Conservation (phyloP, 2,113 vertebrate species). For the Phalacrocorax brasilianus region DNA sequence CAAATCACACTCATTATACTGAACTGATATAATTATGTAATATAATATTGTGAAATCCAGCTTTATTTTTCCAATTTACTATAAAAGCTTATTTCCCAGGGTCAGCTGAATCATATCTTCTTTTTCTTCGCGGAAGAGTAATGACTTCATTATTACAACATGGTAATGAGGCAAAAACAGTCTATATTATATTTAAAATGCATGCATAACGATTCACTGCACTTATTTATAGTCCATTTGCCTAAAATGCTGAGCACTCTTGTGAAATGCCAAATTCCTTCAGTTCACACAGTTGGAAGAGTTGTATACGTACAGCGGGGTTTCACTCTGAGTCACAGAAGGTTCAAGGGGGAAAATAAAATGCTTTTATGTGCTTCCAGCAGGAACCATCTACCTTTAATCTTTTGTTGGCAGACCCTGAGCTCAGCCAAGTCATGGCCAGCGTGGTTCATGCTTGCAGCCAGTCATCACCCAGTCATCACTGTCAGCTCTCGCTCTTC, state of each 20-base stretch:
- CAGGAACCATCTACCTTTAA: not conserved
- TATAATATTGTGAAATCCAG: constrained; percentile 17
- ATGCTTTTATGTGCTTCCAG: not conserved
- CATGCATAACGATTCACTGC: not conserved
- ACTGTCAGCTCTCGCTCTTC: accelerated
- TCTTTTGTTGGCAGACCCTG: not conserved
- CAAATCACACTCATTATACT: not conserved
- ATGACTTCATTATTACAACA: not conserved
- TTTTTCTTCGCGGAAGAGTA: not conserved
- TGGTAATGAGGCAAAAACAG: not conserved
- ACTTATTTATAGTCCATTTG: not conserved
- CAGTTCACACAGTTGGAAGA: not conserved
- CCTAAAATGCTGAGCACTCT: not conserved
- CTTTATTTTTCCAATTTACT: constrained; percentile 42
- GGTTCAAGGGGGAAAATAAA: not conserved
- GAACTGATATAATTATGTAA: constrained; percentile 2
- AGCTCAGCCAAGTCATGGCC: not conserved
- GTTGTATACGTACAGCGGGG: not conserved
- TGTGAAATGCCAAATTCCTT: not conserved
- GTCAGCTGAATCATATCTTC: not conserved
- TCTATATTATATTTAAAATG: not conserved
- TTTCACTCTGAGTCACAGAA: not conserved
- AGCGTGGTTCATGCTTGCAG: not conserved
- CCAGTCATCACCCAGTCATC: not conserved
- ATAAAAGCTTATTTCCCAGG: constrained; percentile 60